Conservation (phyloP, 2,888 invertebrate genomes). For the Ypsolopha scabrella region DNA sequence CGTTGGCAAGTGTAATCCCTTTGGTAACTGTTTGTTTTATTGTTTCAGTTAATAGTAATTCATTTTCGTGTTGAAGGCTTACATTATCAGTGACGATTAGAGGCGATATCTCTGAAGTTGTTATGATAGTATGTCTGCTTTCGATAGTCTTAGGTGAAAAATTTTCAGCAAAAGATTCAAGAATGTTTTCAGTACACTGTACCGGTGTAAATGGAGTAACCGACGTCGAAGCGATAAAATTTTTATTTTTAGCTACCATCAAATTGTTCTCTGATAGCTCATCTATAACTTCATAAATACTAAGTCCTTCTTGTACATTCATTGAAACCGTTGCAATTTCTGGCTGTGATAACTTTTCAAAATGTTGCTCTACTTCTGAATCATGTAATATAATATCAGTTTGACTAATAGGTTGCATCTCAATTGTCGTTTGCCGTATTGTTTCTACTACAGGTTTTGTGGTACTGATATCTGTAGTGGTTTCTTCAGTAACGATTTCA, state of each 20-base stretch:
- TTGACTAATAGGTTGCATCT: constrained; percentile 32
- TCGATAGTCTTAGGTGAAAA: constrained; percentile 25
- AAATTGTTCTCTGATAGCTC: constrained; percentile 33
- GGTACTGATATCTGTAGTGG: constrained; percentile 17
- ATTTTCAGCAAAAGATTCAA: constrained; percentile 32
- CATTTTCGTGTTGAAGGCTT: constrained; percentile 45
- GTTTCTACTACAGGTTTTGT: constrained; percentile 17
- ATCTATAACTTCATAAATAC: constrained; percentile 44
- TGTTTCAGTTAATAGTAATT: constrained; percentile 30
- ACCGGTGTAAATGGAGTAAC: constrained; percentile 41
- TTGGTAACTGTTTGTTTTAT: constrained; percentile 33
- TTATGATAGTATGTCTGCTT: constrained; percentile 29
- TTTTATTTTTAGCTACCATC: constrained; percentile 22
- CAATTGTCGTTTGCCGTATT: constrained; percentile 22
- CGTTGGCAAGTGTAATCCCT: constrained; percentile 35
- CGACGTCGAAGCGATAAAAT: constrained; percentile 32
- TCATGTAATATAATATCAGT: constrained; percentile 35
- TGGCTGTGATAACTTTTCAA: constrained; percentile 16
- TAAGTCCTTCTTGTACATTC: constrained; percentile 34
- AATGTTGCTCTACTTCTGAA: constrained; percentile 27
- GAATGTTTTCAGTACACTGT: constrained; percentile 46
- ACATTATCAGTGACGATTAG: constrained; percentile 45
- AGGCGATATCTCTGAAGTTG: constrained; percentile 38
- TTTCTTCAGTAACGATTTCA: constrained; percentile 36
- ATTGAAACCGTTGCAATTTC: constrained; percentile 33